phyloP scores from a whole-genome alignment of 2,797 vertebrate species.

The Argentina silus region DNA sequence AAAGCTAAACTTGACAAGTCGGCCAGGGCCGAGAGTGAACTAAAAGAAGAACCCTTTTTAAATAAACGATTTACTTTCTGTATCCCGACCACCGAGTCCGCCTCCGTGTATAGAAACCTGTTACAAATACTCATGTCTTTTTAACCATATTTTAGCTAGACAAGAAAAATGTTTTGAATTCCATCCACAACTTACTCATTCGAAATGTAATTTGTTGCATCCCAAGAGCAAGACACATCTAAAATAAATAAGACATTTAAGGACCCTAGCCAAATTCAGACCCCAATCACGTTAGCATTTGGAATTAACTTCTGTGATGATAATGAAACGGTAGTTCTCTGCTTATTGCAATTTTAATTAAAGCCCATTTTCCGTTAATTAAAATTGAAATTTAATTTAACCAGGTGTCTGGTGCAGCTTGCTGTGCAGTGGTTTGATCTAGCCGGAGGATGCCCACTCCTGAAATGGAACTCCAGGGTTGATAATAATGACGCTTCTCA shows the following conservation, averaged over 20 bases:
- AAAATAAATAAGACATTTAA: conserved; percentile 21
- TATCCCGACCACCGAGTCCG: too few relatives aligned
- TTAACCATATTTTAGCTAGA: neutral
- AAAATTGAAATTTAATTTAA: conserved; percentile 31
- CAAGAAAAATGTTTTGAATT: conserved; percentile 4
- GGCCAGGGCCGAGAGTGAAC: too few relatives aligned
- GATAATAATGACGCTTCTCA: conserved; percentile 7
- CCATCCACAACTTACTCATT: neutral
- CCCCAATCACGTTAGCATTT: conserved; percentile 8
- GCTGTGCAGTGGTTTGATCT: neutral
- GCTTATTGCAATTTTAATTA: conserved; percentile 34
- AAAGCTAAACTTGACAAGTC: too few relatives aligned
- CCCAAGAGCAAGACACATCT: conserved; percentile 20
- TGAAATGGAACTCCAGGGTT: neutral
- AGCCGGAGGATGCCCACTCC: conserved; percentile 5
- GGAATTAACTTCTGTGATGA: conserved; percentile 28
- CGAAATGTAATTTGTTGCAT: conserved; percentile 15
- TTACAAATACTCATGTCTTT: neutral
- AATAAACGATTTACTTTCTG: too few relatives aligned
- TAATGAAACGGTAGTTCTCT: conserved; percentile 19
- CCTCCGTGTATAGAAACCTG: too few relatives aligned
- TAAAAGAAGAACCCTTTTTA: too few relatives aligned
- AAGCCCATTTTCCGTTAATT: conserved; percentile 26
- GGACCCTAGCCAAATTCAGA: conserved; percentile 1
- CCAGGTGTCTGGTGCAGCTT: conserved; percentile 11